phyloP scores from a whole-genome alignment of 1,140 invertebrate species.

The Manduca sexta region DNA sequence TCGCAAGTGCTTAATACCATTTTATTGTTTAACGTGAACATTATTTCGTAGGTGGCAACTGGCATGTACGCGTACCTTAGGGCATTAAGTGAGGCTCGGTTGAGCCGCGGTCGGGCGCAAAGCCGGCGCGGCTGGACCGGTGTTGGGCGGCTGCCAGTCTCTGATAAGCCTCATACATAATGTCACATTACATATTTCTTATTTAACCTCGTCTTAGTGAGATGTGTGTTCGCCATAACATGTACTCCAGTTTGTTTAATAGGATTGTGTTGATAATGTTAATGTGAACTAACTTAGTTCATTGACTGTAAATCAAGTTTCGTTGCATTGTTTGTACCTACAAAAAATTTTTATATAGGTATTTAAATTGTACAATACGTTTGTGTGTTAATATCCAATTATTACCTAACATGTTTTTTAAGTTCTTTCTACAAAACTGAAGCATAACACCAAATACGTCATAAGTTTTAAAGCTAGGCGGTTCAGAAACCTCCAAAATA shows the following conservation, averaged over 20 bases:
- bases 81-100: slow-evolving; percentile 35
- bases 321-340: too few species aligned
- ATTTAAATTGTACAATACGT: too few species aligned
- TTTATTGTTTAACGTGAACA: not conserved
- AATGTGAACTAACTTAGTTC: too few species aligned
- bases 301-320: not conserved
- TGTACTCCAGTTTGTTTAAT: not conserved
- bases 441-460: too few species aligned
- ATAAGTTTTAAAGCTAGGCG: too few species aligned
- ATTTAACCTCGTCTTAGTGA: slow-evolving; percentile 17
- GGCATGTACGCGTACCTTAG: slow-evolving; percentile 9
- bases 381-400: too few species aligned
- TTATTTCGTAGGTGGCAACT: not conserved
- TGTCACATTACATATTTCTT: slow-evolving; percentile 25
- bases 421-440: too few species aligned
- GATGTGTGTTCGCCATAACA: not conserved
- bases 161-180: slow-evolving; percentile 31
- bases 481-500: too few species aligned
- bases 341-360: too few species aligned
- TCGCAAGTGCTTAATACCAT: too few species aligned
- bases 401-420: too few species aligned
- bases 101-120: slow-evolving; percentile 37
- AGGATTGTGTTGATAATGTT: not conserved
- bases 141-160: slow-evolving; percentile 42
- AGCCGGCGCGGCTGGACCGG: slow-evolving; percentile 21